Evolutionary conservation across 1,140 invertebrate species (phyloP).

Genomic region (Chrysopa pallens): DNA sequence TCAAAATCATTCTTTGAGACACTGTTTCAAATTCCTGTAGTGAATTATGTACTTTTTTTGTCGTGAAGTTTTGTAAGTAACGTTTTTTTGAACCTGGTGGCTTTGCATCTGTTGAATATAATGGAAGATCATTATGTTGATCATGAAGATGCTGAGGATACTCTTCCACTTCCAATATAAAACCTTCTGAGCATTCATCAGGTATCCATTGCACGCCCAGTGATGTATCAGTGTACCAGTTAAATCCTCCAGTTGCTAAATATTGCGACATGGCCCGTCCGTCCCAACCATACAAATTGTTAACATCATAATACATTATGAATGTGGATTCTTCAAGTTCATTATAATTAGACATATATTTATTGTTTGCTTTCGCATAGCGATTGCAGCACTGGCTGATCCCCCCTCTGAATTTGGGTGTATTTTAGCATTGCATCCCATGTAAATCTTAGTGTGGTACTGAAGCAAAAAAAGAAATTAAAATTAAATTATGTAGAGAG

Average conservation of each 20-base stretch:
- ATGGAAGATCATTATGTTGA: too few species aligned
- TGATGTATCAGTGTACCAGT: too few species aligned
- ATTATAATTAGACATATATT: conserved; percentile 13
- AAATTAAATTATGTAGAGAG: too few species aligned
- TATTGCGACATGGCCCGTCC: conserved; percentile 20
- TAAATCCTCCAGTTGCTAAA: conserved; percentile 17
- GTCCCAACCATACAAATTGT: conserved; percentile 23
- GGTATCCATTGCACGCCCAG: too few species aligned
- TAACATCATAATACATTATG: conserved; percentile 13
- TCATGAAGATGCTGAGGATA: conserved; percentile 23
- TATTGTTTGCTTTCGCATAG: conserved; percentile 22
- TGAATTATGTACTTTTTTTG: conserved; percentile 28
- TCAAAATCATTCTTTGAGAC: conserved; percentile 25
- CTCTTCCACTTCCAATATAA: conserved; percentile 25
- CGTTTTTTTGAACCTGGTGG: conserved; percentile 10
- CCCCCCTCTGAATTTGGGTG: too few species aligned
- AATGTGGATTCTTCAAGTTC: conserved; percentile 6
- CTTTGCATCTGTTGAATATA: too few species aligned
- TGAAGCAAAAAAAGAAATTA: too few species aligned
- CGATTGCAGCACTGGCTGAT: conserved; percentile 1
- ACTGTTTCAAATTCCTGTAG: conserved; percentile 28
- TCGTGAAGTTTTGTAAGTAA: conserved; percentile 15
- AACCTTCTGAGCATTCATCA: conserved; percentile 21
- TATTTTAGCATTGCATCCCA: too few species aligned
- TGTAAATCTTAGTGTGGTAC: too few species aligned